A percentile compares a stretch with the other conserved stretches of the same genome.
Conservation (phyloP, 2,888 invertebrate genomes). For the Epinotia demarniana region DNA sequence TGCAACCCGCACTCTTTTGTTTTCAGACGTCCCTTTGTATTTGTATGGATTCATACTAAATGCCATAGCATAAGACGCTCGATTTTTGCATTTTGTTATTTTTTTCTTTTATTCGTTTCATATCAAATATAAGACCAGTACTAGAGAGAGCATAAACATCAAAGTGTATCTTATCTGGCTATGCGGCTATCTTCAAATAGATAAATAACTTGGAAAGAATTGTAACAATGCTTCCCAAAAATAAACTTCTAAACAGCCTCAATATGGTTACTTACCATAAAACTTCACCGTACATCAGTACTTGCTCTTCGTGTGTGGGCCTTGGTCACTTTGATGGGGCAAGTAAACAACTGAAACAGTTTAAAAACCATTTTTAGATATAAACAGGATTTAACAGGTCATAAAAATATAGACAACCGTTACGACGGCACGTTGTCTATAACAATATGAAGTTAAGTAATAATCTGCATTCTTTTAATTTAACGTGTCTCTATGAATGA, state of each 20-base stretch:
- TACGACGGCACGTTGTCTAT: not conserved
- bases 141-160: not conserved
- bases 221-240: conserved; percentile 29
- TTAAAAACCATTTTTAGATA: conserved; percentile 37
- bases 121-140: not conserved
- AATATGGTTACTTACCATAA: conserved; percentile 31
- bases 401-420: conserved; percentile 40
- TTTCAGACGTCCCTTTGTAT: not conserved
- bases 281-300: conserved; percentile 6
- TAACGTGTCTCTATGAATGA: too few species aligned
- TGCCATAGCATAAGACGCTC: too few species aligned
- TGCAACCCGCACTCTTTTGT: not conserved
- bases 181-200: not conserved
- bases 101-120: too few species aligned
- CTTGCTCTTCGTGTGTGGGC: conserved; percentile 40
- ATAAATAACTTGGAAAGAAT: conserved; percentile 13
- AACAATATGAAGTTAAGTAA: not conserved
- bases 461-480: not conserved
- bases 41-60: too few species aligned
- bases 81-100: too few species aligned
- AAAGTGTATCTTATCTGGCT: not conserved
- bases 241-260: conserved; percentile 30
- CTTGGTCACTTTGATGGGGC: conserved; percentile 39
- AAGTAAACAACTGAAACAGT: conserved; percentile 39
- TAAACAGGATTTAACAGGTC: conserved; percentile 43